Conservation (phyloP, 2,797 vertebrate genomes). For the Mus caroli region DNA sequence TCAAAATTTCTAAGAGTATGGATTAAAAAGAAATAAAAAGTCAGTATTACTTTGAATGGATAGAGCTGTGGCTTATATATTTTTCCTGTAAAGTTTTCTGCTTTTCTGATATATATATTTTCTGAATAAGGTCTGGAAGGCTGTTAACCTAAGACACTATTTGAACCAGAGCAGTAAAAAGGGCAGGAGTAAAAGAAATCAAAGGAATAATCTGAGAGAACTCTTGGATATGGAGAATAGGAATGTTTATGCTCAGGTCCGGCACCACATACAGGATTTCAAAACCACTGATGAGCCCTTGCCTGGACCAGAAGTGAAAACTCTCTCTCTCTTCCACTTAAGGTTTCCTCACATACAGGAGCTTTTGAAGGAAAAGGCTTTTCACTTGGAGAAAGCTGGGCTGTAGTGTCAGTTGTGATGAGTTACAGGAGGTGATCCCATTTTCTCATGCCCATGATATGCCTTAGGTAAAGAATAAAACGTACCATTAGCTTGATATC, state of each 20-base stretch:
- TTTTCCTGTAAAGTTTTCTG: background rate
- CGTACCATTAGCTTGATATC: constrained; percentile 27
- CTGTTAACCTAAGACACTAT: background rate
- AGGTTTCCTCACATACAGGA: background rate
- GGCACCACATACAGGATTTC: background rate
- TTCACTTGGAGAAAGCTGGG: background rate
- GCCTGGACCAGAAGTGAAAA: background rate
- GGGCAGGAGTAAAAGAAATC: background rate
- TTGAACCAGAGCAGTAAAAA: background rate
- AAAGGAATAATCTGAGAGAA: background rate
- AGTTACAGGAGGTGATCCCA: background rate
- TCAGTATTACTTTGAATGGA: background rate
- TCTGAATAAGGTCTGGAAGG: background rate
- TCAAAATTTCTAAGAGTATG: constrained; percentile 14
- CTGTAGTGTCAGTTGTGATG: background rate
- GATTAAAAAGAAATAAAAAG: background rate
- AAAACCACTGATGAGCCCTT: background rate
- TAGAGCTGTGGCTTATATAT: background rate
- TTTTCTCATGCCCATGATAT: background rate
- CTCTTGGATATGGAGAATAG: background rate
- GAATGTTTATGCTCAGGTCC: background rate
- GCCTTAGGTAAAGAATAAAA: background rate
- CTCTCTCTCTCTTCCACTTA: background rate
- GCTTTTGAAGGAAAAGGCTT: background rate
- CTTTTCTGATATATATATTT: background rate